phyloP scores from a whole-genome alignment of 2,797 vertebrate genomes.

The Rhadinocentrus ornatus region DNA sequence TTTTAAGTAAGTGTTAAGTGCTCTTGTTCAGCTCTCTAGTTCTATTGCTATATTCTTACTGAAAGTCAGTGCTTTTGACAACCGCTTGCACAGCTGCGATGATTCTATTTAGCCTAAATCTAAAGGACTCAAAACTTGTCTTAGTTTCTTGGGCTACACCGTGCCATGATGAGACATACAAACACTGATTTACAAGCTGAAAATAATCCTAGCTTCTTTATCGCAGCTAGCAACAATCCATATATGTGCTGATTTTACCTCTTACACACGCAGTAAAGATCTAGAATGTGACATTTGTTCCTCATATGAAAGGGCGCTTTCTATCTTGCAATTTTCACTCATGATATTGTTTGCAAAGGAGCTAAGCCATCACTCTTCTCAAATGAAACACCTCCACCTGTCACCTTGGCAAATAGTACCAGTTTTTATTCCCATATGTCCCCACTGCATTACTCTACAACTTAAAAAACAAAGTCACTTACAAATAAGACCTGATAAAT shows the following conservation, averaged over 20 bases:
- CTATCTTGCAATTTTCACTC: not conserved
- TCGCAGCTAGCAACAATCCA: not conserved
- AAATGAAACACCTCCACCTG: slow-evolving; percentile 37
- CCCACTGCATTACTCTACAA: slow-evolving; percentile 5
- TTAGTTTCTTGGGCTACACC: not conserved
- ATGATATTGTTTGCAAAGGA: slow-evolving; percentile 9
- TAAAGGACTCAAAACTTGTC: too few species aligned
- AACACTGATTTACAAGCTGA: not conserved
- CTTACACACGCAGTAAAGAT: not conserved
- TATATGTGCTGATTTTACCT: slow-evolving; percentile 1
- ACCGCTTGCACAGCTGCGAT: not conserved
- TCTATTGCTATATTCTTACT: not conserved
- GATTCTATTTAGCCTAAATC: not conserved
- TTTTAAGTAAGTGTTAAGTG: not conserved
- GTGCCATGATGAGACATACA: not conserved
- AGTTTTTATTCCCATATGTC: slow-evolving; percentile 14
- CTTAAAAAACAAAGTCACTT: slow-evolving; percentile 5
- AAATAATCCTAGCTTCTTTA: not conserved
- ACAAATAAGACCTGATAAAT: slow-evolving; percentile 32
- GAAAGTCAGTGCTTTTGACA: not conserved
- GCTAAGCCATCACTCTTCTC: slow-evolving; percentile 29
- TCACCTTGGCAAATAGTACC: slow-evolving; percentile 27
- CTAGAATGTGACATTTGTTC: not conserved
- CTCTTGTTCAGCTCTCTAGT: too few species aligned
- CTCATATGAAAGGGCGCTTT: not conserved